Evolutionary conservation across 2,888 invertebrate species (phyloP).

Genomic region (Aromia moschata): DNA sequence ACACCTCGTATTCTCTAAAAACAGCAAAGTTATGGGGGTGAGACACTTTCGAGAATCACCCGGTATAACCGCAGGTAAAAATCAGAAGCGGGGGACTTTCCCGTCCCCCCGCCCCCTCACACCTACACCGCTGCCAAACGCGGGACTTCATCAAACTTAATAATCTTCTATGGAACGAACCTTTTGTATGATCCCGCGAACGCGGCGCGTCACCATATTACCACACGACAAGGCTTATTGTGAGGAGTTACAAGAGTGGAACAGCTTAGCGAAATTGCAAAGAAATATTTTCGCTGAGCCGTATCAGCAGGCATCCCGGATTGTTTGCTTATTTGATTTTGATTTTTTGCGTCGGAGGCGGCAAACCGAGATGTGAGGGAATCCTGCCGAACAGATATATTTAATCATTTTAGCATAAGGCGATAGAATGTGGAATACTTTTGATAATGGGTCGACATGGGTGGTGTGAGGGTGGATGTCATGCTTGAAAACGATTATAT

Average conservation of each 20-base stretch:
- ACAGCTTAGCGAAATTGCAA: constrained; percentile 50
- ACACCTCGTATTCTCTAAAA: too few species aligned
- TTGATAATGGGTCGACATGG: neutral
- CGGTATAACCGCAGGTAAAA: neutral
- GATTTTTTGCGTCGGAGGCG: constrained; percentile 12
- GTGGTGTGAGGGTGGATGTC: too few species aligned
- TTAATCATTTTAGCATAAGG: neutral
- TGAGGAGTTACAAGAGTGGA: constrained; percentile 47
- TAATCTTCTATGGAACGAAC: constrained; percentile 63
- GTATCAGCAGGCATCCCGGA: constrained; percentile 34
- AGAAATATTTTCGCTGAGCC: constrained; percentile 46
- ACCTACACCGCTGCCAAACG: constrained; percentile 28
- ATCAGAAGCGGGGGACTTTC: neutral
- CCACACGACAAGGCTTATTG: constrained; percentile 40
- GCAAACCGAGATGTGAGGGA: neutral
- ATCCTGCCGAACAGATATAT: neutral
- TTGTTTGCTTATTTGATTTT: constrained; percentile 42
- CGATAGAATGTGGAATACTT: too few species aligned
- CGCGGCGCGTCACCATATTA: constrained; percentile 39
- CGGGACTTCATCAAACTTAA: constrained; percentile 62
- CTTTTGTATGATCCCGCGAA: constrained; percentile 56
- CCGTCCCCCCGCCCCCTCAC: neutral
- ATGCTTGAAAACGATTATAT: too few species aligned
- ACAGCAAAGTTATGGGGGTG: too few species aligned
- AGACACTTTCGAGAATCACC: too few species aligned